Evolutionary conservation across 2,113 vertebrate genomes (phyloP), one percentile per base, ranked within the genome.

Genomic region (Hippocampus barbouri): DNA sequence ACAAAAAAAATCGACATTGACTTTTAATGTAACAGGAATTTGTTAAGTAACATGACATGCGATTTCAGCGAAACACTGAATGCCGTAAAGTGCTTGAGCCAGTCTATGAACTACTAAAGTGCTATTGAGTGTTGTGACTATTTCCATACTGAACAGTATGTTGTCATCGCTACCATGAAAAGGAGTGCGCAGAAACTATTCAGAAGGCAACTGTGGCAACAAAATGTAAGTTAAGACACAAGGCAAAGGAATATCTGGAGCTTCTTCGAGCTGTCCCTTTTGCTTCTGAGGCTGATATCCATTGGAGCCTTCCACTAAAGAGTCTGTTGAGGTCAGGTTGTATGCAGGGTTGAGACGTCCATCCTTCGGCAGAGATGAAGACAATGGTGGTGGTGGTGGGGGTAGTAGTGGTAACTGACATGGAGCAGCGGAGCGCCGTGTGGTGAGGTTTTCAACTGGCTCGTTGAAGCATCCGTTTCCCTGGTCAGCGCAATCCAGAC

Each of bases 271-370:
- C 18, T 16, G 40, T 21, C 14, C n/a, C 3, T 5, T 23, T 1
- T 2, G 3, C 27, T 3, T 49, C 51, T 85, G 88, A 49, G 59
- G 70, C 38, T 73, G 68, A 72, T 84, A 85, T 25, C 25, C 78
- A 12, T 1, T 1, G 15, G 56, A 61, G 43, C 30, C 8, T 34
- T 1, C 25, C 4, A 27, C 34, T 43, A 11, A 25, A 34, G 1
- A 2, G 4, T 14, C 8, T 2, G 6, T 18, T 18, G 66, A 16
- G 3, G 11, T 15, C 63, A 62, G 54, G 27, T 45, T 61, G 18
- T 87, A 90, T 0, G 51, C 70, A 0, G 3, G 77, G 75, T 90
- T 90, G 3, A 41, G 10, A 61, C 85, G 25, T 4, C 40, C 1
- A 0, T 15, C 4, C 25, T 10, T 77, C 10, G 67, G 18, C 5